These are phyloP conservation scores for Kryphioiulus occultus DNA, from an alignment of 2,888 invertebrate species.

Conservation along the genomic window DNA sequence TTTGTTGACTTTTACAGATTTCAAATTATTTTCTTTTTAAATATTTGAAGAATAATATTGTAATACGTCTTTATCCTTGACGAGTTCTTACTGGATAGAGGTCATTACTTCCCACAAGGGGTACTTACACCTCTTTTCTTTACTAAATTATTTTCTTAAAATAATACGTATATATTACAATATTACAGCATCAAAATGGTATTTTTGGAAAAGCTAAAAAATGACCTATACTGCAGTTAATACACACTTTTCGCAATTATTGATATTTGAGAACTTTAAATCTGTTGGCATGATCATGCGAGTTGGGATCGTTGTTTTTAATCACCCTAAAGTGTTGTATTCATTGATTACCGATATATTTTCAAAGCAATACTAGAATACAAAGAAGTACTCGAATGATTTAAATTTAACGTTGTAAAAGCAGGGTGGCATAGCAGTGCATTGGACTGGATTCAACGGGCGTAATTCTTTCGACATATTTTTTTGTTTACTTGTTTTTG, in stretches of 20 bases:
- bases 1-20: neutral
- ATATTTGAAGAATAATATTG: neutral
- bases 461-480: too few species aligned
- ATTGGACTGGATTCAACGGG: too few species aligned
- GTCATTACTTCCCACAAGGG: neutral
- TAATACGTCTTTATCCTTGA: neutral
- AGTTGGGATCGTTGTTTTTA: neutral
- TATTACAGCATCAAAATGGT: neutral
- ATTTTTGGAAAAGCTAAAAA: neutral
- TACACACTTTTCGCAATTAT: neutral
- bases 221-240: neutral
- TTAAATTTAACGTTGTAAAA: neutral
- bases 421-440: neutral
- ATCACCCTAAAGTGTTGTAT: neutral
- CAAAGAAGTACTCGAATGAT: neutral
- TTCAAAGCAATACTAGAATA: constrained; percentile 18
- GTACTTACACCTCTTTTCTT: neutral
- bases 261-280: neutral
- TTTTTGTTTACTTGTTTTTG: too few species aligned
- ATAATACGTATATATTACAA: neutral
- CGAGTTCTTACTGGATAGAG: neutral
- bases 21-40: neutral
- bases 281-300: constrained; percentile 6
- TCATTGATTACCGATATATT: neutral
- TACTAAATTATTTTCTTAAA: neutral